Base-by-base conservation (phyloP, 2,797 vertebrate genomes). In the Dendrocincla tyrannina region DNA sequence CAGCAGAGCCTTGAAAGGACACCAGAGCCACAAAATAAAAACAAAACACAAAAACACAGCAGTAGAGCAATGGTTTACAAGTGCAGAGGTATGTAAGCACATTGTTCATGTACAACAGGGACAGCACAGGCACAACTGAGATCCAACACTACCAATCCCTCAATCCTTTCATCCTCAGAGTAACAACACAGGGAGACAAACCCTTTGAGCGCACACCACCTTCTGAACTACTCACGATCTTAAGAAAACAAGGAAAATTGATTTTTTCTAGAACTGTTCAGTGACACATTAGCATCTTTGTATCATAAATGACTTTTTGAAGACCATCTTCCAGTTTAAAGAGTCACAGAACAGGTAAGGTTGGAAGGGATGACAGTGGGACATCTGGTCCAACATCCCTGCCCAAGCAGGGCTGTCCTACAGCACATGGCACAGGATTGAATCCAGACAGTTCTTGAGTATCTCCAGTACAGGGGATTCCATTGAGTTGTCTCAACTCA, bases 181-280 rank as follows among this genome's bases (percentile, higher is more conserved):
- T 18, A 37, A 56, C 17, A 62, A 12, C 28, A 30, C 15, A 66
- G 27, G 17, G 52, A 70, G 27, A 56, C 58, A 84, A 87, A 59
- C 17, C 13, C 17, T 77, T 33, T 1, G 0, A 30, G 44, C 30
- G 11, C 14, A 59, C 0, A 0, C 3, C 15, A 13, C 25, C 30
- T 89, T 53, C 63, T 63, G 53, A 83, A 2, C 25, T 35, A 55
- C 41, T 67, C 2, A 0, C 19, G 46, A 5, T 15, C 67, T 32
- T 79, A 79, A n/a, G 27, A 49, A 85, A 91, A 66, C 20, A 42
- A 15, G 13, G 27, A 64, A 68, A 69, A 80, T 11, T 28, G 23
- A 10, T 60, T 25, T 2, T 41, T 13, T 19, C 49, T 68, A 46
- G 15, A 80, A 64, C 13, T 10, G 17, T 70, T 27, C 52, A 42